A percentile compares a stretch with the other conserved stretches of the same genome.
phyloP scores from a whole-genome alignment of 2,797 vertebrate species.

The Takifugu rubripes region DNA sequence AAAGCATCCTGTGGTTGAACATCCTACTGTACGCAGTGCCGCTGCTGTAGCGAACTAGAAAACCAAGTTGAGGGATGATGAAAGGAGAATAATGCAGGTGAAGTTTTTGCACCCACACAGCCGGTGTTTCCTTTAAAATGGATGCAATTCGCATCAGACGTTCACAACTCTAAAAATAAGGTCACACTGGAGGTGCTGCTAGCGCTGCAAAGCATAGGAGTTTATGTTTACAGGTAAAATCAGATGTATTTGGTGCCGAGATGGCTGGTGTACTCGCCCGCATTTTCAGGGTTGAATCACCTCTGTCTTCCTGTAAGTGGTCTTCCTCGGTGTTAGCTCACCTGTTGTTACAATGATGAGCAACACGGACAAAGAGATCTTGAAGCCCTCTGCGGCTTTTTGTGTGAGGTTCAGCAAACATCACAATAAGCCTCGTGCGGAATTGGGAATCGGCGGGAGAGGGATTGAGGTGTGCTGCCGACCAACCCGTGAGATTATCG shows the following conservation, averaged over 20 bases:
- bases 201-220: too few relatives aligned
- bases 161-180: neutral
- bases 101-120: conserved; percentile 12
- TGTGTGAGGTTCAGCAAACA: conserved; percentile 36
- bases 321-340: conserved; percentile 13
- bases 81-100: conserved; percentile 18
- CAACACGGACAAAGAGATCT: conserved; percentile 12
- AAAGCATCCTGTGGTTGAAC: conserved; percentile 32
- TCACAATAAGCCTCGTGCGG: conserved; percentile 30
- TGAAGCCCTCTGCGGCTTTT: conserved; percentile 12
- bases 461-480: conserved; percentile 54
- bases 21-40: conserved; percentile 16
- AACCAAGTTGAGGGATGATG: conserved; percentile 1
- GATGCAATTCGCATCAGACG: conserved; percentile 3
- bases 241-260: too few relatives aligned
- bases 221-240: too few relatives aligned
- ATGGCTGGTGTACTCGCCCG: too few relatives aligned
- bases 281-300: conserved; percentile 1
- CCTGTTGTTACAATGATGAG: conserved; percentile 1
- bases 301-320: neutral
- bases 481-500: conserved; percentile 55
- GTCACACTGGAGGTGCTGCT: too few relatives aligned
- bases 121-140: neutral
- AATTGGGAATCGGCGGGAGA: conserved; percentile 54
- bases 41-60: conserved; percentile 17